These are phyloP conservation scores for Pristis pectinata DNA, from an alignment of 2,797 vertebrate species.

Conservation along the genomic window DNA sequence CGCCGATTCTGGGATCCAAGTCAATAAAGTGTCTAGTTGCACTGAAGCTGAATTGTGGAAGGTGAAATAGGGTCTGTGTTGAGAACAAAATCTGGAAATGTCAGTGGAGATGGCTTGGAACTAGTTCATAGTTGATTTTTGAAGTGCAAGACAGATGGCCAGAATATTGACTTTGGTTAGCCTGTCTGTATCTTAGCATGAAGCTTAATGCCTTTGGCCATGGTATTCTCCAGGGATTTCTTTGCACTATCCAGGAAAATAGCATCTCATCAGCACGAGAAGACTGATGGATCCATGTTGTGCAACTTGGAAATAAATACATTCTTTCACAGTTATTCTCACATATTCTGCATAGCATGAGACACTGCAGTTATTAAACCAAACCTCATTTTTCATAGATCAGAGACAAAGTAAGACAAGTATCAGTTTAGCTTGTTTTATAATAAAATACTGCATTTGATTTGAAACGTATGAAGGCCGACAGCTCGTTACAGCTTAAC, in stretches of 20 bases:
- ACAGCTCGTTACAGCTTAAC: neutral
- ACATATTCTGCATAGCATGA: neutral
- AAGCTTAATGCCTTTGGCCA: neutral
- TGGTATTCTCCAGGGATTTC: neutral
- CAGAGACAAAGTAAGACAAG: neutral
- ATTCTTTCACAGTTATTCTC: neutral
- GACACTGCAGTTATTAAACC: neutral
- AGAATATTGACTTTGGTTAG: neutral
- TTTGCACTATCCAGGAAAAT: neutral
- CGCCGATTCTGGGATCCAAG: neutral
- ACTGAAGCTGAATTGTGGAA: neutral
- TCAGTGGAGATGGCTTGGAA: neutral
- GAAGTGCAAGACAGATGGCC: neutral
- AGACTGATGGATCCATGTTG: neutral
- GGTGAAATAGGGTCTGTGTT: neutral
- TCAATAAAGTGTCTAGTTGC: neutral
- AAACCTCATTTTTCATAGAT: neutral
- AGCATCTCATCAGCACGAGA: neutral
- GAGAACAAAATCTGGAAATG: neutral
- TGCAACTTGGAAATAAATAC: neutral
- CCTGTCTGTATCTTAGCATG: neutral
- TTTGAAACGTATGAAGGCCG: neutral
- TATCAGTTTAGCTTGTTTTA: neutral
- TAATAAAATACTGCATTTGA: neutral
- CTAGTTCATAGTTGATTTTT: neutral